phyloP scores from a whole-genome alignment of 2,888 invertebrate species.

The Ennomos quercinarius region DNA sequence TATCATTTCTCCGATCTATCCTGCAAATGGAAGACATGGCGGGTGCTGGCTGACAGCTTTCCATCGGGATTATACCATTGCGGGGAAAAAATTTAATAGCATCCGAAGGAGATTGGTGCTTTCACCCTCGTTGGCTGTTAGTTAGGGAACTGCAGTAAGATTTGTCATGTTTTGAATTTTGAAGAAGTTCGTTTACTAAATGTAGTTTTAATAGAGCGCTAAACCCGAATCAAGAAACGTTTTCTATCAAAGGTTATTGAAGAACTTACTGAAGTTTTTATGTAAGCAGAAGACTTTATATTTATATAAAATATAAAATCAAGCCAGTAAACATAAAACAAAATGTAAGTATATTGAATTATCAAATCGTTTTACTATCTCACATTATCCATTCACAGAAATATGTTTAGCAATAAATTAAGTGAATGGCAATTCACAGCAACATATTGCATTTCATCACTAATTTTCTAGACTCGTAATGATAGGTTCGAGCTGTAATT shows the following conservation, averaged over 20 bases:
- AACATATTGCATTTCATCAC: slow-evolving; percentile 12
- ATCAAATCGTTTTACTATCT: neutral
- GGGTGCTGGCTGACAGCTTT: slow-evolving; percentile 54
- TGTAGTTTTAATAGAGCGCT: no score
- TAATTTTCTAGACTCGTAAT: slow-evolving; percentile 17
- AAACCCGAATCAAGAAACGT: no score
- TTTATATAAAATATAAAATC: no score
- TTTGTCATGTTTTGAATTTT: no score
- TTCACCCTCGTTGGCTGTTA: slow-evolving; percentile 54
- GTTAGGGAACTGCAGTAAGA: slow-evolving; percentile 33
- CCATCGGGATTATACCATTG: slow-evolving; percentile 70
- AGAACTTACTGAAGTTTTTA: no score
- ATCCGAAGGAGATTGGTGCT: slow-evolving; percentile 57
- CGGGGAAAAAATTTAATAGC: slow-evolving; percentile 73
- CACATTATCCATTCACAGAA: neutral
- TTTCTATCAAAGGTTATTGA: no score
- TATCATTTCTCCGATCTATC: slow-evolving; percentile 22
- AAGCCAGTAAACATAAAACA: no score
- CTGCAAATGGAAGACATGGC: slow-evolving; percentile 18
- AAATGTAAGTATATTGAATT: neutral
- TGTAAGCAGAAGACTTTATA: no score
- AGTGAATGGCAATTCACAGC: neutral
- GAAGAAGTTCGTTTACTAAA: no score
- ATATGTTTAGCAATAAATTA: neutral
- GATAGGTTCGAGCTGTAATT: slow-evolving; percentile 34